Evolutionary conservation across 30 jellyfish, hydroid and myxozoan genomes (phyloP), one percentile per base, ranked within the genome.

Genomic region (Catostylus mosaicus): DNA sequence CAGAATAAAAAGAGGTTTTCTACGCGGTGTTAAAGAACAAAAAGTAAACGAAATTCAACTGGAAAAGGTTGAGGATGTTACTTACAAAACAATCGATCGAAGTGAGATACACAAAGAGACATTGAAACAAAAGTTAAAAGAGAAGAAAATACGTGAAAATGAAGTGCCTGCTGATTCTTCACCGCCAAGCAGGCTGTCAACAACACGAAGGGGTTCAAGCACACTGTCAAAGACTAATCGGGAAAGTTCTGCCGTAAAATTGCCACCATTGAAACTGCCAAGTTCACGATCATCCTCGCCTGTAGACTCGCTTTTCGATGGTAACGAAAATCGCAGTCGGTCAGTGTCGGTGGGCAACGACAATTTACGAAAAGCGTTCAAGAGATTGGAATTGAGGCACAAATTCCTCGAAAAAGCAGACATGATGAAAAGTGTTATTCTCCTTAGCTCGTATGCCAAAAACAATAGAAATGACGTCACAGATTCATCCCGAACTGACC

Each of bases 1-100:
- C 40, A 73, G 95, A n/a, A 66, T 75, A 4, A 84, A 84, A 27
- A 48, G 95, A 10, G 95, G 88, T 0, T 84, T 84, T 63, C 83
- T 84, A 38, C 33, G 95, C 2, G 95, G 95, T 0, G 95, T 84
- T 62, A 63, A 72, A 37, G 95, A 84, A 54, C 77, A 84, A 30
- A 73, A 84, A 30, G 71, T 84, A 24, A 84, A 74, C 47, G 95
- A 84, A 36, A 51, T 46, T 31, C 88, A 84, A 14, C 50, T 84
- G 32, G 95, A 84, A 63, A 84, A 33, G 38, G 95, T 75, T 19
- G 95, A 84, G 30, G 71, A 62, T 33, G 95, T 75, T 12, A 84
- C 95, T 11, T 48, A n/a, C 2, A 73, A 63, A 3, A 20, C 18
- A 40, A 32, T 84, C 34, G 84, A 84, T 35, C 95, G 95, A 11